A percentile compares a stretch with the other conserved stretches of the same genome.
phyloP scores from a whole-genome alignment of 2,113 vertebrate species.

The Capreolus pygargus region DNA sequence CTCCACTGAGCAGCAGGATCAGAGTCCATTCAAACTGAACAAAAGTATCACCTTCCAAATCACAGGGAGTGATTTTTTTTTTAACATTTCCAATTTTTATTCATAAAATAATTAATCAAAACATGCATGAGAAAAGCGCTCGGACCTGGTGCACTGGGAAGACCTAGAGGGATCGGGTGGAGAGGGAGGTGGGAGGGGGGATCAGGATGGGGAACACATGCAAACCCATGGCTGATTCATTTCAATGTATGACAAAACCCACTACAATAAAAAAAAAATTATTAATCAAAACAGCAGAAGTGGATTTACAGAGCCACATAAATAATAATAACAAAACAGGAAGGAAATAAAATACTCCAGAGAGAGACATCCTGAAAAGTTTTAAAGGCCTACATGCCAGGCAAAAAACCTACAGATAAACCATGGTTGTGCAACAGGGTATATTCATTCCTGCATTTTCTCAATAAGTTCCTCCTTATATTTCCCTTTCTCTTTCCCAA shows the following conservation, averaged over 20 bases:
- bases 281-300: conserved; percentile 28
- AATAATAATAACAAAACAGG: background rate
- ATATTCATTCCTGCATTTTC: conserved; percentile 93
- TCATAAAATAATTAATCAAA: too few species aligned
- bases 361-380: background rate
- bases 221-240: too few species aligned
- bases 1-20: background rate
- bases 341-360: background rate
- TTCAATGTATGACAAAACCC: too few species aligned
- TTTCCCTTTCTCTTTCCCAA: conserved; percentile 97
- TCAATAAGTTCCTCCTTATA: conserved; percentile 97
- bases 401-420: conserved; percentile 82
- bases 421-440: conserved; percentile 75
- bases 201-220: too few species aligned
- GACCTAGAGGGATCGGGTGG: too few species aligned
- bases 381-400: background rate
- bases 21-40: background rate
- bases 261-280: too few species aligned
- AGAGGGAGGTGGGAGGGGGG: too few species aligned
- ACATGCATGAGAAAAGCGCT: too few species aligned
- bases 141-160: too few species aligned
- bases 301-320: background rate
- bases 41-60: background rate
- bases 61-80: too few species aligned
- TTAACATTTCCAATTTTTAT: too few species aligned